Evolutionary conservation across 2,113 vertebrate species (phyloP), one percentile per base, ranked within the genome.

Genomic region (Scytalopus superciliaris): DNA sequence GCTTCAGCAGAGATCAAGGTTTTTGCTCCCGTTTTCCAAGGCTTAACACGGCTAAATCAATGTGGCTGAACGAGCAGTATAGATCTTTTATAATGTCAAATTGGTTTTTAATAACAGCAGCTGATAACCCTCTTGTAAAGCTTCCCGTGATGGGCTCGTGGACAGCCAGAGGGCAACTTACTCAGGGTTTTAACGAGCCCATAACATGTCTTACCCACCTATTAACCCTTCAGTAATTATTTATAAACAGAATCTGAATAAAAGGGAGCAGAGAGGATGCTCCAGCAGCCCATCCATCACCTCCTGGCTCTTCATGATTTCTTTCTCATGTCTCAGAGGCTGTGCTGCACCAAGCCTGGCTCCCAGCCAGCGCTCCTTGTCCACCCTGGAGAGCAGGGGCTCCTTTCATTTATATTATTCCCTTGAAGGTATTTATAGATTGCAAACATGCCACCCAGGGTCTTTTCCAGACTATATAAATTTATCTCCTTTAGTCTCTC

Each of bases 1-100:
- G 91, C 93, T 85, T 93, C 93, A 88, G 85, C 91, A 83, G 67
- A 93, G 91, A 94, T 90, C 96, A 92, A 93, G 94, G 83, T 31
- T 64, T 89, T 69, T 21, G 49, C 89, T 93, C 91, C 63, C n/a
- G 78, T 90, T 87, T 95, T 85, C 85, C 37, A 19, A 31, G 82
- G 53, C 67, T 96, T 87, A 89, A 89, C 69, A 24, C 9, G 24
- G 74, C 92, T 85, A 63, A 97, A 95, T 97, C 95, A 75, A 95
- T 94, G 89, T n/a, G 84, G 84, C 92, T 90, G 90, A 93, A 85
- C 6, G 47, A 87, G 87, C 82, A 35, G 52, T 56, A 94, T 85
- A 31, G 96, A 94, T 91, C 75, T 93, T 85, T 76, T 85, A 82
- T 91, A 94, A 94, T 47, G 66, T 85, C 94, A 78, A 47, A 94